These are phyloP conservation scores for Octomys mimax DNA, from an alignment of 2,797 vertebrate genomes.

Conservation along the genomic window DNA sequence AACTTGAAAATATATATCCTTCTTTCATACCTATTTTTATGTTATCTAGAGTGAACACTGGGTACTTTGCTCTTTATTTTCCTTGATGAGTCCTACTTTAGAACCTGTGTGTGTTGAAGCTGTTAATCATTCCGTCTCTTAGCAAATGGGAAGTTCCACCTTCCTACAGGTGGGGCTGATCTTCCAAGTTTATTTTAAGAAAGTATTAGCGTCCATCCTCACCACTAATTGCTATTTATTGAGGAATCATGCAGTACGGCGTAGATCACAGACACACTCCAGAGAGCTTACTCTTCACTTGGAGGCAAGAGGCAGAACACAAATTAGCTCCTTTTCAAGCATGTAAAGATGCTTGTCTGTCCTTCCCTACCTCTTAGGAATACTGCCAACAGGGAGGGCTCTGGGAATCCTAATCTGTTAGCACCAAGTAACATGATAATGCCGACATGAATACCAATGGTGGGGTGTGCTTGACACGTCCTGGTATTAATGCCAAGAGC, in stretches of 20 bases:
- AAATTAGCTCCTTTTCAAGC: conserved; percentile 35
- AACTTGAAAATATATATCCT: background rate
- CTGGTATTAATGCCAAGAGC: conserved; percentile 26
- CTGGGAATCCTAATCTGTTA: conserved; percentile 51
- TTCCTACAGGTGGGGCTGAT: background rate
- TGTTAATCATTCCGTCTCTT: background rate
- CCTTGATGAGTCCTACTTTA: background rate
- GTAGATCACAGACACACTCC: conserved; percentile 49
- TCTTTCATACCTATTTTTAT: background rate
- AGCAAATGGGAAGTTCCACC: background rate
- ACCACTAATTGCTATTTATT: conserved; percentile 74
- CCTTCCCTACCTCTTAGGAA: background rate
- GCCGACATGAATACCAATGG: conserved; percentile 16
- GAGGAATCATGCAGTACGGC: background rate
- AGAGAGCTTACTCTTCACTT: background rate
- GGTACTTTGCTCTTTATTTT: background rate
- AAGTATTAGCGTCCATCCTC: background rate
- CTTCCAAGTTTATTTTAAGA: conserved; percentile 36
- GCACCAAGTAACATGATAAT: conserved; percentile 11
- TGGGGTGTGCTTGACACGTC: background rate
- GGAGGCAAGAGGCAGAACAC: conserved; percentile 7
- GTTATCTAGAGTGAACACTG: background rate
- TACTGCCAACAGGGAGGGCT: background rate
- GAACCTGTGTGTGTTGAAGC: background rate
- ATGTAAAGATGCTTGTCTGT: background rate